Evolutionary conservation across 2,113 vertebrate genomes (phyloP).

Genomic region (Gymnocephalus cernua): DNA sequence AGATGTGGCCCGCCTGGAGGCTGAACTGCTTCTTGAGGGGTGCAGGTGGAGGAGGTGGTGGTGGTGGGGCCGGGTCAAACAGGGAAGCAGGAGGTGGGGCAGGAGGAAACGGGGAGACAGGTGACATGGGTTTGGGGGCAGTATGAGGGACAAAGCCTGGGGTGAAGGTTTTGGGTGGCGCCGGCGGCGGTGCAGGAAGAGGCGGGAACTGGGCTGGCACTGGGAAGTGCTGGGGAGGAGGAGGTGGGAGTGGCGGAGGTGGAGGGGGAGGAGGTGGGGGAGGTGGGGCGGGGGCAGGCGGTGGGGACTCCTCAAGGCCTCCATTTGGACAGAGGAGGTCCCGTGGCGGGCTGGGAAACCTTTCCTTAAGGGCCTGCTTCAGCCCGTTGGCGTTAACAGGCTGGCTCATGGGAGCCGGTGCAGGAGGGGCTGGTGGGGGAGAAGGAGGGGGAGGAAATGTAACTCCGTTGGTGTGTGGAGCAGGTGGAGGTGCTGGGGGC

Average conservation of each 20-base stretch:
- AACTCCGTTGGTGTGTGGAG: constrained; percentile 57
- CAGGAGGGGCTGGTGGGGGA: constrained; percentile 60
- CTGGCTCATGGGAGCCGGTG: constrained; percentile 57
- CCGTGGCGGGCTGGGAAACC: constrained; percentile 87
- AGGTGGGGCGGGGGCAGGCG: constrained; percentile 69
- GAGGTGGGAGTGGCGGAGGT: constrained; percentile 68
- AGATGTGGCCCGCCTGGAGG: constrained; percentile 78
- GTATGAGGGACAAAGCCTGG: constrained; percentile 81
- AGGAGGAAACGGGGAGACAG: constrained; percentile 76
- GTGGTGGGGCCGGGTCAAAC: constrained; percentile 57
- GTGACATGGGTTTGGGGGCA: constrained; percentile 79
- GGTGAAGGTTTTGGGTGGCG: constrained; percentile 85
- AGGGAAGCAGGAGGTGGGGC: constrained; percentile 62
- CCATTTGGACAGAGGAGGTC: constrained; percentile 59
- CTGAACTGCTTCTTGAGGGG: constrained; percentile 87
- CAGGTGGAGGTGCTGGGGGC: constrained; percentile 65
- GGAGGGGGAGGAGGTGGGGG: constrained; percentile 77
- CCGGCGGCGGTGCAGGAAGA: constrained; percentile 77
- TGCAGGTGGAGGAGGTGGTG: constrained; percentile 79
- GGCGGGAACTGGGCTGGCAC: constrained; percentile 76
- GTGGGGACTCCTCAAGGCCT: constrained; percentile 73
- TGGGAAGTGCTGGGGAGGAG: constrained; percentile 66
- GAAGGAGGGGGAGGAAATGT: constrained; percentile 83
- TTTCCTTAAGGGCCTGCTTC: constrained; percentile 76
- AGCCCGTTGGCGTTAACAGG: constrained; percentile 51